Conservation (phyloP, 2,888 invertebrate species). For the Yponomeuta evonymella region DNA sequence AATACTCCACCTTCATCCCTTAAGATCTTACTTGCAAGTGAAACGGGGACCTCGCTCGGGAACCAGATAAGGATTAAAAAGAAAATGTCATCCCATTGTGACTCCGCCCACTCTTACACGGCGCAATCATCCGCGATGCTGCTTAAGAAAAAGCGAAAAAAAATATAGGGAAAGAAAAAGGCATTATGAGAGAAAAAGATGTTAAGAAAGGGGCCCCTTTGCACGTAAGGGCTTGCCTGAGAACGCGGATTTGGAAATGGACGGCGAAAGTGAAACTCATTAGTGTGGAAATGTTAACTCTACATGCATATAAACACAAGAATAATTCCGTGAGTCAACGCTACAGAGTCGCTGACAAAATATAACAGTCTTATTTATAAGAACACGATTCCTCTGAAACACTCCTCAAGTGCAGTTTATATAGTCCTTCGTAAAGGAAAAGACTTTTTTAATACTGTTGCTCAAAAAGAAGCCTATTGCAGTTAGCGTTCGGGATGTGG, state of each 20-base stretch:
- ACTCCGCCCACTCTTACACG: conserved; percentile 36
- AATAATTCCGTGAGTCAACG: no score
- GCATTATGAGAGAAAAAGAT: conserved; percentile 38
- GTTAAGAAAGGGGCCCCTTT: conserved; percentile 31
- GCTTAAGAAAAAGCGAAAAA: conserved; percentile 14
- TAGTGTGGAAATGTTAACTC: not conserved
- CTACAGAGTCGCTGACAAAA: no score
- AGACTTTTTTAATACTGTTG: no score
- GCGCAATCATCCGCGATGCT: conserved; percentile 18
- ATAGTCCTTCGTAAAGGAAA: no score
- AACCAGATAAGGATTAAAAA: conserved; percentile 57
- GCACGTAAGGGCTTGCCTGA: conserved; percentile 14
- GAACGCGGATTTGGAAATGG: conserved; percentile 11
- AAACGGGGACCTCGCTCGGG: conserved; percentile 27
- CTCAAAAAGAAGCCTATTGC: no score
- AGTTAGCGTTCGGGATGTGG: no score
- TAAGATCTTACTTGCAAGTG: conserved; percentile 26
- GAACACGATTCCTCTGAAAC: no score
- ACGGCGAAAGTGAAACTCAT: conserved; percentile 8
- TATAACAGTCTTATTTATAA: no score
- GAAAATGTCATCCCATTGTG: conserved; percentile 54
- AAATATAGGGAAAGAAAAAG: conserved; percentile 33
- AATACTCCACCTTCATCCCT: conserved; percentile 39
- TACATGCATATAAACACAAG: not conserved
- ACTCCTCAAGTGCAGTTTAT: no score